Evolutionary conservation across 2,113 vertebrate species (phyloP), one percentile per base, ranked within the genome.

Genomic region (Nannospalax galili): DNA sequence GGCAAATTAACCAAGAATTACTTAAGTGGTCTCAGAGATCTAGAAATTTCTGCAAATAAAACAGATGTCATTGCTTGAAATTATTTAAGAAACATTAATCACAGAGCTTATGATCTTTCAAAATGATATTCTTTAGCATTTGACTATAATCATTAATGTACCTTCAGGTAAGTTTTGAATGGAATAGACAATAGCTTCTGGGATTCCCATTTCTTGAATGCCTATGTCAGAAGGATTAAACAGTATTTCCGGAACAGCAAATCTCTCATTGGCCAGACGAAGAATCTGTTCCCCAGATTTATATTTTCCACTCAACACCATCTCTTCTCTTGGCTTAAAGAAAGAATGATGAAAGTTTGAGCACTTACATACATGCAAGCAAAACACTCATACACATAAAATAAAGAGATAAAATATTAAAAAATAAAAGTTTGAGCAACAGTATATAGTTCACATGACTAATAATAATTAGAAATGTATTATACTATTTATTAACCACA

Each of bases 181-280:
- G 26, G 99, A 99, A 98, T 99, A 97, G 90, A 99, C 99, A 92
- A 99, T 98, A 92, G 99, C 99, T 98, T 99, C 99, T n/a, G 99
- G 99, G 97, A 99, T 99, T 42, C 99, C 99, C 99, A 99, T 99
- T 98, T 99, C 99, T 98, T 99, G 99, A 97, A 99, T 99, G 62
- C 99, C 99, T 95, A 99, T 99, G 97, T 99, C 99, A 0, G 99
- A 99, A 56, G 99, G 99, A 96, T 99, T 99, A 89, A 99, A 99
- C 78, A 99, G 99, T 98, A 99, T 99, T 98, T 99, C 99, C 42
- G 99, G 99, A 95, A 99, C 99, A 56, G 99, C 99, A 94, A 99
- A 99, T 97, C 99, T 99, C 98, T 99, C 99, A 95, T 99, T 99
- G 95, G 98, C 98, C 96, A 99, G 97, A 85, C 99, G 98, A 96